phyloP scores from a whole-genome alignment of 2,797 vertebrate species.

The Epinephelus malabaricus region DNA sequence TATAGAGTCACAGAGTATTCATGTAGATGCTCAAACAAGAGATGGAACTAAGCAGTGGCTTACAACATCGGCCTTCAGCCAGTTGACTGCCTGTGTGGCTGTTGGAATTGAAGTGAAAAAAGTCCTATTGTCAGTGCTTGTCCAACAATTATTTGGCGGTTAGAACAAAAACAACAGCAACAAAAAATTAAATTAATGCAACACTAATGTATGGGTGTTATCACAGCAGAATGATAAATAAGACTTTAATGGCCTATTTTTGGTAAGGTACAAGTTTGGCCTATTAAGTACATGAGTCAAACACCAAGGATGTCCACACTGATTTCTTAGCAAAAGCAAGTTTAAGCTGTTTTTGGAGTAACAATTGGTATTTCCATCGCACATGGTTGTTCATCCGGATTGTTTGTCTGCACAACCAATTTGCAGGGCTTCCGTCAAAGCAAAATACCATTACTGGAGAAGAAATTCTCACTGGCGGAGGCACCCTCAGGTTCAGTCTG shows the following conservation, averaged over 20 bases:
- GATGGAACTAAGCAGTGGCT: background rate
- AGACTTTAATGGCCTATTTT: background rate
- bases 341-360: background rate
- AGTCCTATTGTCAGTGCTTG: too few species aligned
- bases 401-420: slow-evolving; percentile 33
- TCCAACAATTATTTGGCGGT: too few species aligned
- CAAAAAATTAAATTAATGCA: too few species aligned
- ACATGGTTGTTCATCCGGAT: background rate
- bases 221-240: background rate
- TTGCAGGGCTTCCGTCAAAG: slow-evolving; percentile 32
- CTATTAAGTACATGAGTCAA: background rate
- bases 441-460: slow-evolving; percentile 23
- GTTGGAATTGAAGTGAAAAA: too few species aligned
- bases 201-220: background rate
- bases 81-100: background rate
- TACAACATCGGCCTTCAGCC: background rate
- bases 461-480: slow-evolving; percentile 29
- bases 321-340: background rate
- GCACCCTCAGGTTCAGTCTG: slow-evolving; percentile 26
- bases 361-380: background rate
- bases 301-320: background rate
- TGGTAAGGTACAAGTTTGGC: background rate
- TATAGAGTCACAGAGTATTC: too few species aligned
- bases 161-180: too few species aligned
- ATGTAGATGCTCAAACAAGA: too few species aligned